These are phyloP conservation scores for Drosophila teissieri DNA, from an alignment of 1,140 invertebrate species.

Conservation along the genomic window DNA sequence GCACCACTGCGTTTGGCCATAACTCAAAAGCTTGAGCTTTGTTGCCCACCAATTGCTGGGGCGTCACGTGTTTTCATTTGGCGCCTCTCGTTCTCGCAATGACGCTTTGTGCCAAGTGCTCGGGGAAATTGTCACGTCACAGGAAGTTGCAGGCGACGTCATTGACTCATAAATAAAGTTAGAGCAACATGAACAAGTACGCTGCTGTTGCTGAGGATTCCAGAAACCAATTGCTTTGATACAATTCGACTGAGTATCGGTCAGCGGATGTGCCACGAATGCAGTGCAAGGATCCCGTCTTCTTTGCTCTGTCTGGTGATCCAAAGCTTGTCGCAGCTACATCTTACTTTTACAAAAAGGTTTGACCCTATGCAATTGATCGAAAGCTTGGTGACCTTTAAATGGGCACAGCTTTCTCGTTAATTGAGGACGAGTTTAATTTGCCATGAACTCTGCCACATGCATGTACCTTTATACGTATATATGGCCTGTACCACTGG, in stretches of 20 bases:
- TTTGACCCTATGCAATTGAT: neutral
- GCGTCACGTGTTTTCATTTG: conserved; percentile 79
- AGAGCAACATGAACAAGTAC: conserved; percentile 6
- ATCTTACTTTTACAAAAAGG: too few relatives aligned
- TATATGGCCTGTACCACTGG: conserved; percentile 14
- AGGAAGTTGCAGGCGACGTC: conserved; percentile 69
- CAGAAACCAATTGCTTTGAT: conserved; percentile 38
- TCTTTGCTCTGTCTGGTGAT: neutral
- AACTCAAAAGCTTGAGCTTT: conserved; percentile 75
- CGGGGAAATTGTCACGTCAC: conserved; percentile 70
- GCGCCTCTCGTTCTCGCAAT: conserved; percentile 28
- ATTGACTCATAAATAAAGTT: conserved; percentile 75
- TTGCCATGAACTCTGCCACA: conserved; percentile 6
- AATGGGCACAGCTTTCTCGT: neutral
- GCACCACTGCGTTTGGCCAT: conserved; percentile 59
- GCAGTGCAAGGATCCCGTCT: neutral
- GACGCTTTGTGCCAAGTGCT: conserved; percentile 47
- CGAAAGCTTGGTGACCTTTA: neutral
- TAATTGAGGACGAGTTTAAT: conserved; percentile 12
- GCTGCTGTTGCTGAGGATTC: neutral
- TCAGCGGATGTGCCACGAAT: conserved; percentile 23
- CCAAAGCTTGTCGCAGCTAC: too few relatives aligned
- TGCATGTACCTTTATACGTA: neutral
- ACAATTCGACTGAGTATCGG: conserved; percentile 25
- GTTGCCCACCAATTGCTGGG: conserved; percentile 73